Evolutionary conservation across 2,888 invertebrate species (phyloP), one percentile per base, ranked within the genome.

Genomic region (Pterobdella sp.): DNA sequence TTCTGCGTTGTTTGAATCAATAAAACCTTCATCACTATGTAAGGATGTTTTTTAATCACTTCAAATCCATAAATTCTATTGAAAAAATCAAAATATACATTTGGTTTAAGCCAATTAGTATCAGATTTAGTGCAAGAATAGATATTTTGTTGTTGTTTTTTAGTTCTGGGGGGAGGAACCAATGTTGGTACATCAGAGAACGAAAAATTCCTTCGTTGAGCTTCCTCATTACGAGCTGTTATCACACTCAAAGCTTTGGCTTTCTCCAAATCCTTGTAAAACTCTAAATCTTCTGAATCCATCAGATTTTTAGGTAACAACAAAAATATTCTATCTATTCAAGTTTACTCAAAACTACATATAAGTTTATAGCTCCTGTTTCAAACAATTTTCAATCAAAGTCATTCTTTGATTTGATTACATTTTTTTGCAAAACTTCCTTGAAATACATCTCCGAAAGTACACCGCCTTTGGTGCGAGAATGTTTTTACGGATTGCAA

Each of bases 211-310:
- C 37, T 31, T 26, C 71, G 34, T 63, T 71, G 71, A 3, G 60
- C 56, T 34, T 71, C 71, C 36, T 71, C 71, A 26, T 71, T 22
- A 10, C 56, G 71, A n/a, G 71, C 71, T 18, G 71, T 71, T 42
- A 71, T 71, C 35, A 71, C n/a, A 29, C 71, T 71, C 7, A 71
- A 22, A 31, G 56, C 37, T 36, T 71, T 71, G n/a, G 36, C 71
- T 52, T 37, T 10, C 35, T 71, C 60, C 26, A 71, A 29, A 10
- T 71, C 71, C 35, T 32, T 18, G 26, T 31, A n/a, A 26, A 71
- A 71, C 18, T 32, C 63, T 7, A 56, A 29, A 3, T 71, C 71
- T 29, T 71, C 71, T n/a, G 52, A 52, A 7, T 56, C 52, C 60
- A 56, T 56, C n/a, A n/a, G n/a, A n/a, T n/a, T n/a, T n/a, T n/a